Conservation (phyloP, 2,797 vertebrate species). For the Gymnopithys bicolor region DNA sequence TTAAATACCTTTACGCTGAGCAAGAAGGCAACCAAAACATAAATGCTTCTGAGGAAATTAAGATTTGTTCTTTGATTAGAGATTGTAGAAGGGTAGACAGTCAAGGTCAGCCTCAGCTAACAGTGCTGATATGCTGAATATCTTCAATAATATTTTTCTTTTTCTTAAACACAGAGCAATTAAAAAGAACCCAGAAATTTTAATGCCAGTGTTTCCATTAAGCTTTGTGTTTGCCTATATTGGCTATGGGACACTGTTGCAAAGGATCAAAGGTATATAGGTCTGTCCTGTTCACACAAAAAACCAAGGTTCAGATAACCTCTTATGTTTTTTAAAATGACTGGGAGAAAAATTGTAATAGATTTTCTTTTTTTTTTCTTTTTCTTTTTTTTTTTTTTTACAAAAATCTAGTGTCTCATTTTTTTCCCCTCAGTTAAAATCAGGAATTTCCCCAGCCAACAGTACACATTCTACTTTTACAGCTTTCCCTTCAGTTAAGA, state of each 20-base stretch:
- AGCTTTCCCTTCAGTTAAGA: background rate
- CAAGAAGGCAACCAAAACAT: background rate
- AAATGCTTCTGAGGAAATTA: background rate
- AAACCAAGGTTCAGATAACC: background rate
- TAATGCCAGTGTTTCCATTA: slow-evolving; percentile 85
- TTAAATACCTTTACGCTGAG: background rate
- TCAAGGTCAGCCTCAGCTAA: background rate
- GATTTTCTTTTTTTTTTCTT: background rate
- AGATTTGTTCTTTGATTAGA: background rate
- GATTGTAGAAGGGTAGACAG: background rate
- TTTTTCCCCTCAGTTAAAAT: background rate
- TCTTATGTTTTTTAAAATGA: background rate
- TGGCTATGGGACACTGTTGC: slow-evolving; percentile 86
- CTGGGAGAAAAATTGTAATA: background rate
- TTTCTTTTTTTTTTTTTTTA: background rate
- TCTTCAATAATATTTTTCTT: background rate
- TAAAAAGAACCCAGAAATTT: slow-evolving; percentile 79
- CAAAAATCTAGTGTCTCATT: background rate
- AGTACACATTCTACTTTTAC: background rate
- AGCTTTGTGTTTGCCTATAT: slow-evolving; percentile 84
- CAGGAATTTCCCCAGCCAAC: background rate
- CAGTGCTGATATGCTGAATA: background rate
- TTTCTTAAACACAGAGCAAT: slow-evolving; percentile 81
- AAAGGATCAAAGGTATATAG: slow-evolving; percentile 82
- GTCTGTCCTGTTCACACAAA: background rate